These are phyloP conservation scores for Drosophila mojavensis DNA, from an alignment of 1,140 invertebrate species.

Conservation along the genomic window DNA sequence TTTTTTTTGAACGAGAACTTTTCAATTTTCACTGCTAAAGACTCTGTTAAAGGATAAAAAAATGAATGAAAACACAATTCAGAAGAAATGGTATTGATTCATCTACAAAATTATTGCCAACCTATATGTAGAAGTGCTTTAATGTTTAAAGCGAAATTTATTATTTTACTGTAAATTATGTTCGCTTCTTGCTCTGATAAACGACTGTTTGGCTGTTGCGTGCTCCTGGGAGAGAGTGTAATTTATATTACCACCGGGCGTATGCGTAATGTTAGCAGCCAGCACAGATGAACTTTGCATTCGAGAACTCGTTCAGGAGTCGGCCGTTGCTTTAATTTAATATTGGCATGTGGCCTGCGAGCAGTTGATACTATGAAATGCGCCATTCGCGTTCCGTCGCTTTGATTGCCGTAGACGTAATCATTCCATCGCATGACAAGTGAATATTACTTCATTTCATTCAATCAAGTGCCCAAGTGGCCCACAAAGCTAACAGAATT, in stretches of 20 bases:
- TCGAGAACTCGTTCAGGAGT: neutral
- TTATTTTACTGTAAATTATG: neutral
- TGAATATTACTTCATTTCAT: constrained; percentile 59
- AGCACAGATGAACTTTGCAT: constrained; percentile 5
- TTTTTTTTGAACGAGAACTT: neutral
- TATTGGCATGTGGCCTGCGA: neutral
- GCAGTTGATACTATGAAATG: constrained; percentile 3
- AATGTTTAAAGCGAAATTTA: neutral
- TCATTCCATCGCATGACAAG: constrained; percentile 75
- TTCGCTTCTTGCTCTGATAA: neutral
- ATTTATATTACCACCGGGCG: constrained; percentile 33
- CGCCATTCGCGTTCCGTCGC: constrained; percentile 19
- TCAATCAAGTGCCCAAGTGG: constrained; percentile 65
- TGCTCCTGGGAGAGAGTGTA: constrained; percentile 12
- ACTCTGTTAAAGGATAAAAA: neutral
- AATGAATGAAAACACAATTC: too few species aligned
- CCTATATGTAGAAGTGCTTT: neutral
- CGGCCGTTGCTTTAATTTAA: neutral
- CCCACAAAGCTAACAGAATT: constrained; percentile 50
- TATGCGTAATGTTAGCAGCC: constrained; percentile 48
- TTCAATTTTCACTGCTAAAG: neutral
- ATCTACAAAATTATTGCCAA: neutral
- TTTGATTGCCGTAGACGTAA: constrained; percentile 51
- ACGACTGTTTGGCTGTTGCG: neutral
- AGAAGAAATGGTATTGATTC: too few species aligned